Evolutionary conservation across 2,888 invertebrate species (phyloP).

Genomic region (Melieria crassipennis): DNA sequence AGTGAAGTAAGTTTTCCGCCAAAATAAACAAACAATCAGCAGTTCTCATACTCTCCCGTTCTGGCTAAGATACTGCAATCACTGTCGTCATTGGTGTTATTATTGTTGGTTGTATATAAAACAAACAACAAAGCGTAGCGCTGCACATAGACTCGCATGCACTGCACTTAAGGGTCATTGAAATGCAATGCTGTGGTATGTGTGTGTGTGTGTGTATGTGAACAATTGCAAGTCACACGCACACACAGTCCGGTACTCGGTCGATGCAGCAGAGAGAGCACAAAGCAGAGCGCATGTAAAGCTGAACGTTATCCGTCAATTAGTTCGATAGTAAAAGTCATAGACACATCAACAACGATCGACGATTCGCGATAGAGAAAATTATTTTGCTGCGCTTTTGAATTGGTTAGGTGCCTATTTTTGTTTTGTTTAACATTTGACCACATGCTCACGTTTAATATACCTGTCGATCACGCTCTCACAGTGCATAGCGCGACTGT

Average conservation of each 20-base stretch:
- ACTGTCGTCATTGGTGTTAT: background rate
- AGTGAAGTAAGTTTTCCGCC: too few relatives aligned
- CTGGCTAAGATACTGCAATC: background rate
- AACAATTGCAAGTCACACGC: background rate
- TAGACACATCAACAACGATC: background rate
- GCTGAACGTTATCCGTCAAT: slow-evolving; percentile 5
- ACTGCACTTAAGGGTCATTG: slow-evolving; percentile 21
- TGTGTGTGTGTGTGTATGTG: background rate
- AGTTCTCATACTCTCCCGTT: too few relatives aligned
- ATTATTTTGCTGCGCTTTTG: background rate
- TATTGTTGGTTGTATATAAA: background rate
- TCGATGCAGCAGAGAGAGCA: background rate
- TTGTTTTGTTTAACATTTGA: background rate
- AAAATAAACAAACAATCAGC: too few relatives aligned
- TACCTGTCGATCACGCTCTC: too few relatives aligned
- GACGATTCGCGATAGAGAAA: background rate
- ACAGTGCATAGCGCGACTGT: too few relatives aligned
- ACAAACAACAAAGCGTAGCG: background rate
- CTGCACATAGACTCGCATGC: slow-evolving; percentile 2
- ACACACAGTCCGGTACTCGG: background rate
- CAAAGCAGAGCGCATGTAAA: background rate
- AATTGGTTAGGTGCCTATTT: background rate
- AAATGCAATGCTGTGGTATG: slow-evolving; percentile 2
- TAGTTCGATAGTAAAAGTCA: slow-evolving; percentile 18
- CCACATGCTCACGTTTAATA: background rate